phyloP scores from a whole-genome alignment of 2,113 vertebrate species.

The Riparia riparia region DNA sequence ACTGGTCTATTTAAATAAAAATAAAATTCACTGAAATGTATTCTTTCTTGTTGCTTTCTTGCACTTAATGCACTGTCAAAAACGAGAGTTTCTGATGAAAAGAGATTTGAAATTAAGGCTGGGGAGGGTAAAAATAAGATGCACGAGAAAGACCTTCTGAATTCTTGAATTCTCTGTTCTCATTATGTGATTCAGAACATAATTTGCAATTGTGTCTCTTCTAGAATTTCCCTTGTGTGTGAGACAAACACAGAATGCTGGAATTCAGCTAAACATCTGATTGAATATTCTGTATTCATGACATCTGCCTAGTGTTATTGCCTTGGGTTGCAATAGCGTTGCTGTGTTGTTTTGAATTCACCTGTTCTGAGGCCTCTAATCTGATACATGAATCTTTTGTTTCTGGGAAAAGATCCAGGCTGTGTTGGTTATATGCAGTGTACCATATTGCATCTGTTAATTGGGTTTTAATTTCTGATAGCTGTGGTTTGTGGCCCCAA shows the following conservation, averaged over 20 bases:
- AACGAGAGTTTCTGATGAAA: neutral
- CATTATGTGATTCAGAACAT: neutral
- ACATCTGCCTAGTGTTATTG: rapidly evolving
- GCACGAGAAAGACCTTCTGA: neutral
- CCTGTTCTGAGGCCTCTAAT: neutral
- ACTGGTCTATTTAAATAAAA: neutral
- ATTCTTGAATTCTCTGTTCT: neutral
- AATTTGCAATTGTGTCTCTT: neutral
- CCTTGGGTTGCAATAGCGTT: neutral
- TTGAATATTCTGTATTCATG: neutral
- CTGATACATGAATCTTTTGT: neutral
- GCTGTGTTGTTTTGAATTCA: neutral
- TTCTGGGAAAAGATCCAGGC: neutral
- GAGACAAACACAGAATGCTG: neutral
- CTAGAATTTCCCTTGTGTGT: neutral
- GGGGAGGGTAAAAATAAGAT: neutral
- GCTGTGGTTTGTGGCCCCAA: neutral
- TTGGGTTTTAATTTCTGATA: neutral
- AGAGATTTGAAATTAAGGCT: neutral
- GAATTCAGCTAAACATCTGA: neutral
- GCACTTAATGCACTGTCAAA: neutral
- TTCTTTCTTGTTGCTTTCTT: neutral
- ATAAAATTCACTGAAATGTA: neutral
- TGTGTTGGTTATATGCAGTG: neutral
- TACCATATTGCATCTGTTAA: neutral